Conservation (phyloP, 2,113 vertebrate species). For the Marcusenius ussheri region DNA sequence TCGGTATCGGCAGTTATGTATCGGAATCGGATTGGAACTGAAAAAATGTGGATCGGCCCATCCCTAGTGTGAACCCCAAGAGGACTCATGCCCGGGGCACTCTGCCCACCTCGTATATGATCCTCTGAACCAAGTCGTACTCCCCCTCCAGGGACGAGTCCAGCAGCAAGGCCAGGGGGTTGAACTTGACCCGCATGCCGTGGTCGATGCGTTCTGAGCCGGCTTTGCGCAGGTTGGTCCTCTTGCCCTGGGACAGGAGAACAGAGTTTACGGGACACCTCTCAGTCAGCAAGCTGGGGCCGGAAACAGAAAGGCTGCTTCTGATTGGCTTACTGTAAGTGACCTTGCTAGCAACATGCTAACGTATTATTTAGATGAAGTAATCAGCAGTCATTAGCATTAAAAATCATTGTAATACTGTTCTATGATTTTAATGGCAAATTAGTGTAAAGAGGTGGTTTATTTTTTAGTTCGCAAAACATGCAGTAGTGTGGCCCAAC, state of each 20-base stretch:
- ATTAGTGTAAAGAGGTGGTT: neutral
- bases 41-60: too few relatives aligned
- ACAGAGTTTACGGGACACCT: neutral
- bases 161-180: conserved; percentile 86
- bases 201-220: conserved; percentile 87
- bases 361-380: neutral
- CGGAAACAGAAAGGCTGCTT: neutral
- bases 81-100: neutral
- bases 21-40: too few relatives aligned
- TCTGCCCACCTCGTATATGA: conserved; percentile 87
- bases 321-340: neutral
- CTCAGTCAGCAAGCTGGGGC: neutral
- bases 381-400: neutral
- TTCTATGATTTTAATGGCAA: neutral
- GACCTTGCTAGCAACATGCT: neutral
- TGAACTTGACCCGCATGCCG: conserved; percentile 92
- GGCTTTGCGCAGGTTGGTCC: conserved; percentile 86
- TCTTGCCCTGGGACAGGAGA: conserved; percentile 71
- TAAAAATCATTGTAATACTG: neutral
- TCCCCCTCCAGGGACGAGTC: conserved; percentile 97
- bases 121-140: conserved; percentile 93
- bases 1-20: too few relatives aligned
- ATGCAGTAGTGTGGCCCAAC: neutral
- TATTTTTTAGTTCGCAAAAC: neutral
- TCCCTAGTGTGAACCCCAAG: neutral